Evolutionary conservation across 2,113 vertebrate species (phyloP).

Genomic region (Gracilinanus agilis): DNA sequence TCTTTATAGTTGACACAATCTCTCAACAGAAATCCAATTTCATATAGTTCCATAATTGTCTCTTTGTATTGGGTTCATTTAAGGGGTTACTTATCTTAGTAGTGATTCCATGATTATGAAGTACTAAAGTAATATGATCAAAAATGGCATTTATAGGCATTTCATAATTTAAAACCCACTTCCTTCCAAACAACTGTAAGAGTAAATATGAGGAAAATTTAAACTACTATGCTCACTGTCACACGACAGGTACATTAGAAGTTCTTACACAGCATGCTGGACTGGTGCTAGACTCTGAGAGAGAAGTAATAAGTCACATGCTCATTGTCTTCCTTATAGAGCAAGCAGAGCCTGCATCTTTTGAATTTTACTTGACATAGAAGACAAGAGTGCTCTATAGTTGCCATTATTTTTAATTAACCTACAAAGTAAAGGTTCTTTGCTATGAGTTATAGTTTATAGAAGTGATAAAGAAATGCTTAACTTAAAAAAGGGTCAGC

Average conservation of each 20-base stretch:
- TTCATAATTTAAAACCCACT: background rate
- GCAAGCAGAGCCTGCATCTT: too few species aligned
- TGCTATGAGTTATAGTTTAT: background rate
- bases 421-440: background rate
- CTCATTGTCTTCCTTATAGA: background rate
- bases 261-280: background rate
- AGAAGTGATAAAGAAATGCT: constrained; percentile 23
- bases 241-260: background rate
- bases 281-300: background rate
- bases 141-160: background rate
- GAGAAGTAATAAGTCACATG: background rate
- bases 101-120: background rate
- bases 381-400: too few species aligned
- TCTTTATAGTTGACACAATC: background rate
- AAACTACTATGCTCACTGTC: background rate
- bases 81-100: background rate
- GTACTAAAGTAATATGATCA: background rate
- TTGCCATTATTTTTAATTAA: background rate
- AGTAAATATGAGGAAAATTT: background rate
- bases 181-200: background rate
- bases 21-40: background rate
- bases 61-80: background rate
- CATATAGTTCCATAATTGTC: background rate
- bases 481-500: background rate
- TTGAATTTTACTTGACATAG: too few species aligned